Base-by-base conservation (phyloP, 2,797 vertebrate genomes). In the Platyrinchus mystaceus region DNA sequence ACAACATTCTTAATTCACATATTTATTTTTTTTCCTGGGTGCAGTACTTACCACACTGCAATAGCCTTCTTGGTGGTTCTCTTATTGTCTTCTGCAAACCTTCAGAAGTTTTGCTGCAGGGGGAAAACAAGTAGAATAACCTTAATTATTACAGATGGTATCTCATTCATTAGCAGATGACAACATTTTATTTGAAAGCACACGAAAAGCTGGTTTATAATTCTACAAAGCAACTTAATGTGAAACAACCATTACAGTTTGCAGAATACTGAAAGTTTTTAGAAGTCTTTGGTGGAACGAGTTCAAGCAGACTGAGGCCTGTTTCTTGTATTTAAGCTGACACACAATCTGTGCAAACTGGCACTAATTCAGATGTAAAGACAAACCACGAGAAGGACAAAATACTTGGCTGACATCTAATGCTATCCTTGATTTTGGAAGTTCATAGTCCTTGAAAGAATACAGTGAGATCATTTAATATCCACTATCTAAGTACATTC, bases 331-430 rank as follows among this genome's bases (percentile, higher is more conserved):
- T 90, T 97, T 96, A 96, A 97, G 82, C 94, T 98, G 97, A 98
- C 94, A 98, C 53, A 95, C 95, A 97, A 98, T 96, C 96, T 98
- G 97, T 97, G 96, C 95, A 90, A 97, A 97, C 84, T 98, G 97
- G 94, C 91, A 96, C 78, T 84, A 96, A 91, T 97, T 98, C 97
- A 98, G 94, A 97, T 87, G 59, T 94, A 90, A 97, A 97, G 90
- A 96, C 84, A 97, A 97, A 97, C 97, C 89, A 82, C 8, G 74
- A 91, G 80, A 97, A 97, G 94, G 95, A 96, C 95, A 97, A 97
- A 97, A 90, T 93, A 88, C 89, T 78, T 96, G 96, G 96, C 89
- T 96, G 93, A 97, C 96, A 97, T 96, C 86, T 97, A 97, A 97
- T 78, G 87, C 81, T 95, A 89, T 88, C 86, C 93, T 97, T 92